These are phyloP conservation scores for Trematomus loennbergii DNA, from an alignment of 2,113 vertebrate genomes.

Conservation along the genomic window DNA sequence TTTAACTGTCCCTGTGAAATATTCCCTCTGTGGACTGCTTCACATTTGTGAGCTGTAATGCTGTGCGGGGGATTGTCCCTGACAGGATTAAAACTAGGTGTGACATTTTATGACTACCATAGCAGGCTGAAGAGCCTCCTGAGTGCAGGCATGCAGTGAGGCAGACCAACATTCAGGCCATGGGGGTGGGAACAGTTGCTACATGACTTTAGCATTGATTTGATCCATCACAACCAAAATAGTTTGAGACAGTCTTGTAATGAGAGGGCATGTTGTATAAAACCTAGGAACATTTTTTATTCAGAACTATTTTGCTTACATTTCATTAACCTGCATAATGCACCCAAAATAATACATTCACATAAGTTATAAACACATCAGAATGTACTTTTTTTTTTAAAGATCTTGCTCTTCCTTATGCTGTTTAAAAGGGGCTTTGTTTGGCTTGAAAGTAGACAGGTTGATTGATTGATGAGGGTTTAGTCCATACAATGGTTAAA, in stretches of 20 bases:
- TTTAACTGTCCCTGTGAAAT: conserved; percentile 14
- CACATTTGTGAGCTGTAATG: conserved; percentile 34
- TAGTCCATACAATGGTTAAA: neutral
- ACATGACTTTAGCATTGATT: neutral
- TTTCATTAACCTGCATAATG: conserved; percentile 12
- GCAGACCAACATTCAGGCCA: conserved; percentile 11
- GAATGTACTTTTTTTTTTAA: neutral
- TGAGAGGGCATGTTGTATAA: neutral
- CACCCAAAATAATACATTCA: neutral
- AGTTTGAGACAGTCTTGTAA: neutral
- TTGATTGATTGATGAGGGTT: neutral
- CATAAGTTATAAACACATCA: neutral
- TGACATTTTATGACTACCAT: conserved; percentile 60
- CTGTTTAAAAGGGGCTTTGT: neutral
- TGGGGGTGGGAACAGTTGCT: conserved; percentile 20
- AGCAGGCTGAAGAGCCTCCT: conserved; percentile 39
- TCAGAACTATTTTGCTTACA: neutral
- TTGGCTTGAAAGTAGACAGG: neutral
- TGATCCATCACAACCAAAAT: neutral
- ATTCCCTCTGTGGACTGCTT: conserved; percentile 14
- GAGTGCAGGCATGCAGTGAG: conserved; percentile 21
- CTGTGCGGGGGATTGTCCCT: conserved; percentile 45
- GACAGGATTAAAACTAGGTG: conserved; percentile 60
- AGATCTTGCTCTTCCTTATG: neutral
- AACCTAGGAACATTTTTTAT: neutral